Base-by-base conservation (phyloP, 2,113 vertebrate genomes). In the Octodon degus region DNA sequence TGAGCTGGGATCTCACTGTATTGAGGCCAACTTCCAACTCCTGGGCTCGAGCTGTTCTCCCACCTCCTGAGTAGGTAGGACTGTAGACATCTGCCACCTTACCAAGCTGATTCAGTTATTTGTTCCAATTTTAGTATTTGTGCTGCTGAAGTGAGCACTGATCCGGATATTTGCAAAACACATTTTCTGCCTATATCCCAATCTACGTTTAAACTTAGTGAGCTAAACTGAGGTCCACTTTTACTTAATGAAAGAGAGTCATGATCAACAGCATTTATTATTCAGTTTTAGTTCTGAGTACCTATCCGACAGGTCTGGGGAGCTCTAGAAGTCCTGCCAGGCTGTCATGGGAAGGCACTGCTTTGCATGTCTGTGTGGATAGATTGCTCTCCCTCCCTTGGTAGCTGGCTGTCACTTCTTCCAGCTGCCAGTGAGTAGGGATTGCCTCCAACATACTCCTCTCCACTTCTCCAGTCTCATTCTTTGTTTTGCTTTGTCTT, bases 141-240 rank as follows among this genome's bases (percentile, higher is more conserved):
- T 50, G 50, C 50, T 50, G 8, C 50, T 12, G 11, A 50, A 50
- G 50, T 12, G 11, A 50, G 50, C 50, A 50, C 27, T 85, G 17
- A 12, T 65, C 68, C 47, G 76, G 40, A 67, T 79, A 86, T 63
- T 93, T 89, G 3, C 72, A 79, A 90, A 93, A 94, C 7, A 4
- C 32, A 72, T 90, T 90, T 65, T 47, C n/a, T 89, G 32, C 53
- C 30, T 96, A 93, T 83, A 91, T 92, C 92, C 96, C 1, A 55
- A 65, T 85, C 86, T 6, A 85, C 47, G 24, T 94, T 91, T 95
- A 77, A 95, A 88, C 12, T 76, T 47, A 94, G 30, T 79, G 43
- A 43, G 47, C 43, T 85, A 85, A 96, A 82, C n/a, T 34, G 62
- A 89, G 53, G 79, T 90, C 60, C 90, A 34, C 37, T 94, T 96